Evolutionary conservation across 92 coral and sea anemone species (phyloP).

Genomic region (Porites divaricata): DNA sequence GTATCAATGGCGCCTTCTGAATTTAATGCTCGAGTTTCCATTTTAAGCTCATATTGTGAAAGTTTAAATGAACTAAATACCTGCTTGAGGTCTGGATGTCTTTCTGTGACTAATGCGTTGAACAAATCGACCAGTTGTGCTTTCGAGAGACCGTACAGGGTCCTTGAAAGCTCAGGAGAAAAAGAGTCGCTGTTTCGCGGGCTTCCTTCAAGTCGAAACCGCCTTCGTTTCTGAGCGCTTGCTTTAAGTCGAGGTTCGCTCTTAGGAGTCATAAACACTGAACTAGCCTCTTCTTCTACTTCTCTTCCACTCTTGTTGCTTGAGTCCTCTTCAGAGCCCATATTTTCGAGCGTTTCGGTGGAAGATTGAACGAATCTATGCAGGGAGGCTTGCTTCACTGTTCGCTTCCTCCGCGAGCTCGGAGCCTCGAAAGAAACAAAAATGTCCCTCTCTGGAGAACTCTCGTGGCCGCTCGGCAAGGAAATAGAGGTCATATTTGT

Average conservation of each 20-base stretch:
- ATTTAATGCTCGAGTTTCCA: not conserved
- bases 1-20: slow-evolving; percentile 6
- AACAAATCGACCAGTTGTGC: slow-evolving; percentile 67
- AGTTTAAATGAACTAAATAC: slow-evolving; percentile 28
- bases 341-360: slow-evolving; percentile 10
- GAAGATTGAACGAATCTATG: not conserved
- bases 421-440: slow-evolving; percentile 69
- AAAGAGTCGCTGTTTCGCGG: slow-evolving; percentile 22
- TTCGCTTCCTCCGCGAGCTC: slow-evolving; percentile 44
- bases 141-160: slow-evolving; percentile 72
- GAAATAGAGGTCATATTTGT: slow-evolving; percentile 59
- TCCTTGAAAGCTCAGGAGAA: slow-evolving; percentile 48
- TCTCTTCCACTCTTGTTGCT: slow-evolving; percentile 33
- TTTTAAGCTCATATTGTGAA: too few relatives aligned
- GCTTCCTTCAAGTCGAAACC: slow-evolving; percentile 54
- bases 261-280: slow-evolving; percentile 79
- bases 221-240: slow-evolving; percentile 49
- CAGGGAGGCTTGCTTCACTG: slow-evolving; percentile 15
- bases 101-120: slow-evolving; percentile 49
- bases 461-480: slow-evolving; percentile 42
- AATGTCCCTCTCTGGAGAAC: slow-evolving; percentile 79
- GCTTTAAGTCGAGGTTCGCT: slow-evolving; percentile 34
- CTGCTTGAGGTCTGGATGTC: slow-evolving; percentile 78
- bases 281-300: slow-evolving; percentile 16
- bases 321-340: slow-evolving; percentile 16